phyloP scores from a whole-genome alignment of 1,140 invertebrate genomes.

The Lordiphosa mommai region DNA sequence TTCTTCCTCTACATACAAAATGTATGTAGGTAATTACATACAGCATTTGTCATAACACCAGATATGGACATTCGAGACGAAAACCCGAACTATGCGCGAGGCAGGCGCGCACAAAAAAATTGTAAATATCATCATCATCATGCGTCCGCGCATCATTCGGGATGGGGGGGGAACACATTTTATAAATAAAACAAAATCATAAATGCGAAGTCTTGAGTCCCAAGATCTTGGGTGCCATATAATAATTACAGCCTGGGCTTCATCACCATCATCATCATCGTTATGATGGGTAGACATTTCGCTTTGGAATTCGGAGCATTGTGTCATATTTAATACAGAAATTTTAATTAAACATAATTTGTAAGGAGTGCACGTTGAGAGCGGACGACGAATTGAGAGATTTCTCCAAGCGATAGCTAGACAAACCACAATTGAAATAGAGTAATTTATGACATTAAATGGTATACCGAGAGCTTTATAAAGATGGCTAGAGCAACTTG shows the following conservation, averaged over 20 bases:
- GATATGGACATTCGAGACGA: conserved; percentile 68
- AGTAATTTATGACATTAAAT: conserved; percentile 71
- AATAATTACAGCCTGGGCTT: conserved; percentile 58
- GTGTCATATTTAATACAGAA: conserved; percentile 80
- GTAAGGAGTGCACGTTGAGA: conserved; percentile 71
- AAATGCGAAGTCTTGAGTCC: conserved; percentile 47
- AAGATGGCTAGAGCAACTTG: conserved; percentile 29
- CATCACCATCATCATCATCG: conserved; percentile 2
- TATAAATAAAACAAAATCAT: conserved; percentile 79
- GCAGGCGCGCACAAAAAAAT: conserved; percentile 49
- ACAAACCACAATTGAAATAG: conserved; percentile 45
- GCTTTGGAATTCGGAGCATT: conserved; percentile 78
- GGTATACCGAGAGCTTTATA: conserved; percentile 5
- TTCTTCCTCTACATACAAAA: conserved; percentile 46
- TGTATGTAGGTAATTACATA: conserved; percentile 60
- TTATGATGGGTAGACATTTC: conserved; percentile 39
- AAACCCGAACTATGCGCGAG: conserved; percentile 64
- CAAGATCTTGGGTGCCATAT: conserved; percentile 46
- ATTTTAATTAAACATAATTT: conserved; percentile 80
- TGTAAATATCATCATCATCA: conserved; percentile 77
- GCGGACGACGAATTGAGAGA: conserved; percentile 2
- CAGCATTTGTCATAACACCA: conserved; percentile 79
- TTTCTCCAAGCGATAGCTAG: conserved; percentile 40
- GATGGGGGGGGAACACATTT: conserved; percentile 43
- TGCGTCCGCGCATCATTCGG: conserved; percentile 23